phyloP scores from a whole-genome alignment of 2,888 invertebrate species.

The Epirrhoe tristata region DNA sequence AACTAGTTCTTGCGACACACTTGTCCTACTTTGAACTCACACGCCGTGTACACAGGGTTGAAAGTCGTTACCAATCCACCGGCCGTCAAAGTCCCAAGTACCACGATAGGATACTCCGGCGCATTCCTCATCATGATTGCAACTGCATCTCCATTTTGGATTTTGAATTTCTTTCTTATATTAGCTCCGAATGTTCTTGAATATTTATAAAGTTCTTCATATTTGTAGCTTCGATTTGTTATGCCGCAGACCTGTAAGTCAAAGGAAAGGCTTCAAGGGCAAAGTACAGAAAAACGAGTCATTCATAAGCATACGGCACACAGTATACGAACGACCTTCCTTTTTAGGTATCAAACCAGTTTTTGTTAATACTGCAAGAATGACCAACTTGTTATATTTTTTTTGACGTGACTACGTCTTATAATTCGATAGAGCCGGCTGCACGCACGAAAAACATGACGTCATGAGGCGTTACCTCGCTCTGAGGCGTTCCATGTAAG shows the following conservation, averaged over 20 bases:
- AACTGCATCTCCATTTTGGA: conserved; percentile 86
- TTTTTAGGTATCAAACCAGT: too few species aligned
- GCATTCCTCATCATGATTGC: conserved; percentile 89
- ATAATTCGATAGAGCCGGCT: too few species aligned
- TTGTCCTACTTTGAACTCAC: conserved; percentile 58
- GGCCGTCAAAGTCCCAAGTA: conserved; percentile 87
- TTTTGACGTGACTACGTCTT: too few species aligned
- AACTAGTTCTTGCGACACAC: not conserved
- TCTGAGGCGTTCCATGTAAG: too few species aligned
- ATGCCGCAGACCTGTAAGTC: conserved; percentile 87
- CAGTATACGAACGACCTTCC: not conserved
- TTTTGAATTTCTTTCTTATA: conserved; percentile 86
- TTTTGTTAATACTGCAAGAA: too few species aligned
- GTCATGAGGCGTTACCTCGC: too few species aligned
- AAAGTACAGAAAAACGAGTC: not conserved
- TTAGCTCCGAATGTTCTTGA: conserved; percentile 86
- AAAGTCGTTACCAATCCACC: conserved; percentile 88
- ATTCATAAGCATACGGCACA: not conserved
- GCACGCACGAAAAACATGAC: too few species aligned
- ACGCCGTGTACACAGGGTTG: conserved; percentile 89
- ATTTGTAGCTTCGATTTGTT: conserved; percentile 89
- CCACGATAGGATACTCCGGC: conserved; percentile 88
- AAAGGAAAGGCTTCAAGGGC: not conserved
- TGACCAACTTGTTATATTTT: too few species aligned
- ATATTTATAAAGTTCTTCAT: conserved; percentile 85